Percentiles rank a stretch among this genome's conserved stretches.
Conservation (phyloP, 2,113 vertebrate species). For the Lagenorhynchus albirostris region DNA sequence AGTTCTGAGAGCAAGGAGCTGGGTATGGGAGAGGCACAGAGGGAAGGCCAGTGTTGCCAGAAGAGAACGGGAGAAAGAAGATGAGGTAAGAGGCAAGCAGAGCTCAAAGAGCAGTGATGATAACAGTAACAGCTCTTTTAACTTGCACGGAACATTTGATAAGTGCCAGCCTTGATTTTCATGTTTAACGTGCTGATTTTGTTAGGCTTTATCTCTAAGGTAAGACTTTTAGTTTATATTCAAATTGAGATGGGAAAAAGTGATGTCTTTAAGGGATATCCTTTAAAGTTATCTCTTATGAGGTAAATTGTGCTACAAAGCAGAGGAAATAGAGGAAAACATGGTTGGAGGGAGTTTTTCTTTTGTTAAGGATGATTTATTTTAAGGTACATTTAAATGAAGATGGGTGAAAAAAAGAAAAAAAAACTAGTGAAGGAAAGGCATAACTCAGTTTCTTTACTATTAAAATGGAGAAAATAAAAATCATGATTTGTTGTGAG, state of each 20-base stretch:
- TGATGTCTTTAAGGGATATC: neutral
- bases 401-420: neutral
- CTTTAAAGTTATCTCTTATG: neutral
- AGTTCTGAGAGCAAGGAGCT: neutral
- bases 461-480: neutral
- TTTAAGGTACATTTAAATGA: neutral
- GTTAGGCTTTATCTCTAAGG: neutral
- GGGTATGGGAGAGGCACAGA: neutral
- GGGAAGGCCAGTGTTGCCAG: fast-evolving
- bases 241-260: neutral
- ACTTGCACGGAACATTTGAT: neutral
- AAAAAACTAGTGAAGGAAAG: neutral
- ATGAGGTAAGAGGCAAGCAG: neutral
- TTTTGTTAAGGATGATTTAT: neutral
- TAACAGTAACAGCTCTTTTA: neutral
- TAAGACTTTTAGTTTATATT: neutral
- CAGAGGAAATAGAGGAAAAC: neutral
- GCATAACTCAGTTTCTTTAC: neutral
- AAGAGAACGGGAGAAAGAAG: neutral
- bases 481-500: neutral
- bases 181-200: neutral
- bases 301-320: neutral
- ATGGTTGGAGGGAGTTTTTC: neutral
- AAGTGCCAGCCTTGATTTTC: neutral
- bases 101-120: neutral